phyloP scores from a whole-genome alignment of 2,797 vertebrate genomes.

The Enteromius viviparus region DNA sequence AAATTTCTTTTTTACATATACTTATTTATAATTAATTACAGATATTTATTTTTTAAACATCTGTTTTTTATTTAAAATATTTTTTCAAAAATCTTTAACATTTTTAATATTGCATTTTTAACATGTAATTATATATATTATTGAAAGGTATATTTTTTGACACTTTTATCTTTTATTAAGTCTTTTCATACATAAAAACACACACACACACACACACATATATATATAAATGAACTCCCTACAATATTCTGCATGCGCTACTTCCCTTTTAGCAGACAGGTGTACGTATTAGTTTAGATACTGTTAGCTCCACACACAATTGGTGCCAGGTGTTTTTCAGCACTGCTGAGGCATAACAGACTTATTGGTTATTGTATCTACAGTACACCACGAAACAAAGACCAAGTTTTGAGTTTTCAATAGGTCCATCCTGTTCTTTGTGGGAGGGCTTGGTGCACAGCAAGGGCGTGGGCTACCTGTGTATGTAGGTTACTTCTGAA shows the following conservation, averaged over 20 bases:
- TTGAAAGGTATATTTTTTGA: not conserved
- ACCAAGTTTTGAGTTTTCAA: constrained; percentile 15
- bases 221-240: not conserved
- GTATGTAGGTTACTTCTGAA: constrained; percentile 12
- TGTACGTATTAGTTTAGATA: constrained; percentile 21
- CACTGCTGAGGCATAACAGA: constrained; percentile 14
- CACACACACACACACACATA: not conserved
- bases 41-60: not conserved
- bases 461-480: constrained; percentile 38
- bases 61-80: not conserved
- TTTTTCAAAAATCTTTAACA: not conserved
- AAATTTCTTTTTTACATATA: not conserved
- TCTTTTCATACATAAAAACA: not conserved
- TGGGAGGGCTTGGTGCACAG: constrained; percentile 30
- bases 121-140: no score
- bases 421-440: constrained; percentile 40
- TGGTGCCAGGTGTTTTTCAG: constrained; percentile 36
- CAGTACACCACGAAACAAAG: constrained; percentile 25
- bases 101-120: not conserved
- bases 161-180: not conserved
- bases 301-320: constrained; percentile 21
- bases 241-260: not conserved
- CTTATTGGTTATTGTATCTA: constrained; percentile 32
- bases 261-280: not conserved
- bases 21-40: not conserved